Base-by-base conservation (phyloP, 2,113 vertebrate species). In the Channa argus region DNA sequence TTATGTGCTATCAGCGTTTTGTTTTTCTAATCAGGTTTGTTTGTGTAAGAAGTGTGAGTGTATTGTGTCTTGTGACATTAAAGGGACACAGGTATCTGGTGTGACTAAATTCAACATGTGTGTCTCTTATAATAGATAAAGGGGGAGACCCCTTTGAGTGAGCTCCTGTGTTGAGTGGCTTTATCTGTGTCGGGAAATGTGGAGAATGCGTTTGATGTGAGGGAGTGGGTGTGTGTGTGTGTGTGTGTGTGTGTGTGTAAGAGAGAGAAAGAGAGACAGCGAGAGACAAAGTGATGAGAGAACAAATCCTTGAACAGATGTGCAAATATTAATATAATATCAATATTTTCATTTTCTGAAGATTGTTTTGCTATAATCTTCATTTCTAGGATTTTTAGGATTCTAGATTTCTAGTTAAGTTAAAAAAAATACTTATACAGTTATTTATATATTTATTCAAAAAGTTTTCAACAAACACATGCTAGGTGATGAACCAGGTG, bases 151-250 rank as follows among this genome's bases (percentile, higher is more conserved):
- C 82, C 55, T 74, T 87, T 49, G 49, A 70, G 73, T 72, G 75
- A 67, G 82, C 82, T 64, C 54, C 67, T 36, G 68, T 37, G 82
- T 82, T 72, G 81, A 87, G 70, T 71, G 83, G 67, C 63, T 82
- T 71, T 88, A 89, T 88, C 83, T 86, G 65, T 13, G 47, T 52
- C 70, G 46, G 78, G 70, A 83, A 89, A 92, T 90, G 74, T 83
- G 80, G 76, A 82, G 91, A 91, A 89, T 90, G 86, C 60, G 68
- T 91, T 89, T 90, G 84, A 91, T 84, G 82, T 81, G 7, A 45
- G 60, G 68, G 47, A 77, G 65, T 70, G 54, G 41, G 51, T 46
- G 56, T 24, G 39, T 38, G 61, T 67, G 50, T 46, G 24, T 36
- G 39, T 38, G 61, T 67, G 50, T 46, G 24, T 36, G 24, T 24